phyloP scores from a whole-genome alignment of 2,888 invertebrate species.

The Chaetogeoica ovagalla region DNA sequence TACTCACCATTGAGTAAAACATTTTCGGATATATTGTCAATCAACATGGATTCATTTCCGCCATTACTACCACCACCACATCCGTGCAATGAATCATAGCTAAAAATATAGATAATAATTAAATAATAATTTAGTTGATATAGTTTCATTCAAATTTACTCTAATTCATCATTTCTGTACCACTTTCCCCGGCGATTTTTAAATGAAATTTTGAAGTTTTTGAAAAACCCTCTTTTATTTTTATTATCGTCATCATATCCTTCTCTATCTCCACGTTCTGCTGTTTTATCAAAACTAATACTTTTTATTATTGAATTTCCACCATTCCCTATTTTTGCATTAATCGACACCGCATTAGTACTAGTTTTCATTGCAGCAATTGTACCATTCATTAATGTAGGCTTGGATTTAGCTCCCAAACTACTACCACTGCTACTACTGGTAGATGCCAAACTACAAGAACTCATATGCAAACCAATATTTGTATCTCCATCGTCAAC shows the following conservation, averaged over 20 bases:
- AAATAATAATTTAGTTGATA: not conserved
- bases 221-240: conserved; percentile 71
- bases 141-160: conserved; percentile 25
- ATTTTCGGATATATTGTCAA: conserved; percentile 33
- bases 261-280: conserved; percentile 63
- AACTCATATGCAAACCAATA: conserved; percentile 59
- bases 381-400: conserved; percentile 57
- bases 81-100: conserved; percentile 33
- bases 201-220: conserved; percentile 72
- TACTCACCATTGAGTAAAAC: conserved; percentile 27
- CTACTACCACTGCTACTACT: conserved; percentile 59
- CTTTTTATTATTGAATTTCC: conserved; percentile 89
- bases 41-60: conserved; percentile 31
- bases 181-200: conserved; percentile 67
- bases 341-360: conserved; percentile 55
- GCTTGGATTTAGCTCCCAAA: conserved; percentile 32
- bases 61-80: conserved; percentile 3
- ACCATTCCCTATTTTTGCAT: conserved; percentile 59
- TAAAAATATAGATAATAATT: conserved; percentile 11
- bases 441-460: conserved; percentile 65
- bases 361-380: conserved; percentile 56
- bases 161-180: conserved; percentile 56
- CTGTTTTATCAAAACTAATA: conserved; percentile 87
- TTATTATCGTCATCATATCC: conserved; percentile 62
- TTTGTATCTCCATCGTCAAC: conserved; percentile 50